Evolutionary conservation across 2,888 invertebrate species (phyloP).

Genomic region (Cephus pulcher): DNA sequence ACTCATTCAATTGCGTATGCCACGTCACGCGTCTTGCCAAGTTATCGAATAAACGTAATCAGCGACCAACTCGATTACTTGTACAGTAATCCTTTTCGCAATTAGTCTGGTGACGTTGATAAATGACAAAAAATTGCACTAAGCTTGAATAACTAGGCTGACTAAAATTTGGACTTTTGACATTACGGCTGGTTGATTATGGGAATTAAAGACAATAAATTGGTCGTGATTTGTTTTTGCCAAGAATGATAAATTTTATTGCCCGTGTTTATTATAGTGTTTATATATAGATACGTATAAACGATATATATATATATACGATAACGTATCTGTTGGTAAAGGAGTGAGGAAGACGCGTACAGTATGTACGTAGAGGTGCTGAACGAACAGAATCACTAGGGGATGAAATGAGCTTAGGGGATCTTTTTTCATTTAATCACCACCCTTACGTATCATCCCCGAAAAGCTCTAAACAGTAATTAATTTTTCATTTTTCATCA

Average conservation of each 20-base stretch:
- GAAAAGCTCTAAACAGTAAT: neutral
- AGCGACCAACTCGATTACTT: constrained; percentile 42
- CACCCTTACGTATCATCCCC: neutral
- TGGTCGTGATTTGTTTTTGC: neutral
- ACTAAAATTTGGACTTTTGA: neutral
- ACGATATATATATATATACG: too few species aligned
- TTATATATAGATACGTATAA: too few species aligned
- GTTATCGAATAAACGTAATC: constrained; percentile 40
- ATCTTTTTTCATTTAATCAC: neutral
- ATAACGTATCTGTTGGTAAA: neutral
- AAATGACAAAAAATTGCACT: neutral
- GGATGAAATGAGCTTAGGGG: neutral
- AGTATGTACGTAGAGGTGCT: neutral
- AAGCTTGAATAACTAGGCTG: neutral
- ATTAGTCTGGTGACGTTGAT: neutral
- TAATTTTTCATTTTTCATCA: neutral
- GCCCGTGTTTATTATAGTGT: too few species aligned
- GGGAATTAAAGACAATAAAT: neutral
- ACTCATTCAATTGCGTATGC: constrained; percentile 29
- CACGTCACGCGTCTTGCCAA: constrained; percentile 36
- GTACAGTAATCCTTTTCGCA: neutral
- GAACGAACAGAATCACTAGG: neutral
- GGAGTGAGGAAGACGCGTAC: neutral
- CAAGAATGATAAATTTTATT: too few species aligned
- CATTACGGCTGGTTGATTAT: neutral